Percentiles rank a stretch among this genome's conserved stretches.
These are phyloP conservation scores for Hybognathus amarus DNA, from an alignment of 2,797 vertebrate genomes.

Conservation along the genomic window DNA sequence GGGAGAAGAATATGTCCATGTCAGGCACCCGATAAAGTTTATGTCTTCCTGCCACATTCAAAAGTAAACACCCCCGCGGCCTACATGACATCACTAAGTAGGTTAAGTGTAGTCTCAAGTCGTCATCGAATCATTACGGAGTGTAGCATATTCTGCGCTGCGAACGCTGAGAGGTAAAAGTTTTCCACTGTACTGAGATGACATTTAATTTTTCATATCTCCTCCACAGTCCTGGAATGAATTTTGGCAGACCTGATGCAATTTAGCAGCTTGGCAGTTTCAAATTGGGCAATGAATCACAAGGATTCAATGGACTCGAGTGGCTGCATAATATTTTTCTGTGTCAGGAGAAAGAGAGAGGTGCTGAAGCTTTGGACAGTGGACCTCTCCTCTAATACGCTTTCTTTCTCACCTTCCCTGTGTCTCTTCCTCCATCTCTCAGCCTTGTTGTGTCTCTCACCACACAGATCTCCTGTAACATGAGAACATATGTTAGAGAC, in stretches of 20 bases:
- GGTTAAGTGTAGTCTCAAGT: slow-evolving; percentile 98
- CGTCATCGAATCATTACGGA: slow-evolving; percentile 99
- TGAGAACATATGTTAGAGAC: slow-evolving; percentile 22
- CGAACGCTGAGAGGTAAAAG: slow-evolving; percentile 93
- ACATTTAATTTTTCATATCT: slow-evolving; percentile 99
- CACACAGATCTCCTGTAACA: slow-evolving; percentile 44
- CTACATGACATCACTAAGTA: slow-evolving; percentile 99
- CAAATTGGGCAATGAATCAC: slow-evolving; percentile 99
- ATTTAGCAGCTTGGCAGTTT: slow-evolving; percentile 99
- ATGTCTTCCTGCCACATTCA: slow-evolving; percentile 97
- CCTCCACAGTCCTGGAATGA: slow-evolving; percentile 99
- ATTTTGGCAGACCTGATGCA: slow-evolving; percentile 99
- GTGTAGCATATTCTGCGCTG: slow-evolving; percentile 93
- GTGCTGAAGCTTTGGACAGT: slow-evolving; percentile 85
- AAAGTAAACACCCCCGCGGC: slow-evolving; percentile 96
- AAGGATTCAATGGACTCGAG: slow-evolving; percentile 95
- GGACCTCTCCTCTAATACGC: slow-evolving; percentile 64
- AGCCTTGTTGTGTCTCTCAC: slow-evolving; percentile 71
- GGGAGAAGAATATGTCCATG: slow-evolving; percentile 82
- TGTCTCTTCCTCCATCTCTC: slow-evolving; percentile 55
- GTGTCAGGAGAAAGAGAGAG: slow-evolving; percentile 89
- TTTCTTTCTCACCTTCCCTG: slow-evolving; percentile 59
- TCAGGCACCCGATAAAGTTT: slow-evolving; percentile 95
- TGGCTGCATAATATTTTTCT: slow-evolving; percentile 98
- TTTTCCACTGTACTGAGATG: slow-evolving; percentile 98